Percentiles rank a stretch among this genome's conserved stretches.
phyloP scores from a whole-genome alignment of 2,888 invertebrate genomes.

The Napeogenes sylphis region DNA sequence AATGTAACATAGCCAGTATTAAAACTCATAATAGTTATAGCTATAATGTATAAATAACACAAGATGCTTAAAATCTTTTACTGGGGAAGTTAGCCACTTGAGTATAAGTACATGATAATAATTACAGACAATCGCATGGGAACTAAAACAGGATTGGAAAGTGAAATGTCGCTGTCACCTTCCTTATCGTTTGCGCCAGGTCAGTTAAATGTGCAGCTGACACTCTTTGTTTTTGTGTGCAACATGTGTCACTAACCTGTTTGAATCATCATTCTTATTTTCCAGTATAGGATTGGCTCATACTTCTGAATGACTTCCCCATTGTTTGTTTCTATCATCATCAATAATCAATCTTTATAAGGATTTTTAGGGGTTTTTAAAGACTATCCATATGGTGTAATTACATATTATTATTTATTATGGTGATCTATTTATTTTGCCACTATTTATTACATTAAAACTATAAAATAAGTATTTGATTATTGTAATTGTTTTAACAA shows the following conservation, averaged over 20 bases:
- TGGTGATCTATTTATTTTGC: too few relatives aligned
- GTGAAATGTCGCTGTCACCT: constrained; percentile 74
- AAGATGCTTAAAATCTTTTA: too few relatives aligned
- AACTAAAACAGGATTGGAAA: constrained; percentile 73
- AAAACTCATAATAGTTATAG: too few relatives aligned
- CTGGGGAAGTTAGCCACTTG: not conserved
- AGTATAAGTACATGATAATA: constrained; percentile 46
- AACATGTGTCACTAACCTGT: constrained; percentile 72
- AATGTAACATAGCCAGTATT: too few relatives aligned
- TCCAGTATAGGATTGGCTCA: constrained; percentile 41
- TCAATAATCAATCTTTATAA: not conserved
- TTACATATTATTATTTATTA: too few relatives aligned
- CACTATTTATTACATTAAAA: too few relatives aligned
- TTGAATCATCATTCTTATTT: constrained; percentile 26
- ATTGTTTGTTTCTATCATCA: constrained; percentile 24
- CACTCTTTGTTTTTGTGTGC: constrained; percentile 69
- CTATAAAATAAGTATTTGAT: too few relatives aligned
- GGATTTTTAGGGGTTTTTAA: not conserved
- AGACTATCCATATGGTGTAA: not conserved
- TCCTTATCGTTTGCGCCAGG: constrained; percentile 76
- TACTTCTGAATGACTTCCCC: constrained; percentile 38
- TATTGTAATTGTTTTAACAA: too few relatives aligned
- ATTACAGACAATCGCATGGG: constrained; percentile 77
- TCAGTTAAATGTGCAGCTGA: constrained; percentile 74
- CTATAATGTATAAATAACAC: too few relatives aligned